phyloP scores from a whole-genome alignment of 1,140 invertebrate species.

The Brachionus sp. region DNA sequence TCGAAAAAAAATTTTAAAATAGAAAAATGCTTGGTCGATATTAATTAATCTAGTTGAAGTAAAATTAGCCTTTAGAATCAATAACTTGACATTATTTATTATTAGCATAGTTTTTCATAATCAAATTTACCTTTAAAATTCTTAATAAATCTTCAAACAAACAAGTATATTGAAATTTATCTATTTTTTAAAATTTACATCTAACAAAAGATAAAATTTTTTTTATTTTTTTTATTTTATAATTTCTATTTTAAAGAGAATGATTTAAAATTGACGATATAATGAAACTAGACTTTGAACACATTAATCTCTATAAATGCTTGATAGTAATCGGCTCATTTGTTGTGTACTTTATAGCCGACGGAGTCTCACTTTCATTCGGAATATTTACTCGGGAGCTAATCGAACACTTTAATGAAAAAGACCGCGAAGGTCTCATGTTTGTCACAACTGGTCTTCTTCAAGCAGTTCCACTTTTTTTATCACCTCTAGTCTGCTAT shows the following conservation, averaged over 20 bases:
- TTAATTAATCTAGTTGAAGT: background rate
- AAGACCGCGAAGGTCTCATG: background rate
- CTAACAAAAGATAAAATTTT: background rate
- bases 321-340: slow-evolving; percentile 41
- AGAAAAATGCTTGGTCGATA: background rate
- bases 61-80: background rate
- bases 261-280: background rate
- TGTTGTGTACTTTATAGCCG: slow-evolving; percentile 38
- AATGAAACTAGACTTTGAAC: slow-evolving; percentile 14
- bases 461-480: slow-evolving; percentile 24
- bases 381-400: slow-evolving; percentile 35
- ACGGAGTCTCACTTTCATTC: slow-evolving; percentile 42
- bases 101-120: background rate
- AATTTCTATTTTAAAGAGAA: background rate
- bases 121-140: background rate
- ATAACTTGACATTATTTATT: background rate
- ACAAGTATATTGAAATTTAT: background rate
- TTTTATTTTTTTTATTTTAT: background rate
- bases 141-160: background rate
- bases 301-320: background rate
- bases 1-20: background rate
- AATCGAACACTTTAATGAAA: slow-evolving; percentile 37
- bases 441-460: slow-evolving; percentile 34
- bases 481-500: slow-evolving; percentile 19
- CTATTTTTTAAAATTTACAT: background rate